Conservation (phyloP, 2,797 vertebrate genomes). For the Atherinosoma microstoma region DNA sequence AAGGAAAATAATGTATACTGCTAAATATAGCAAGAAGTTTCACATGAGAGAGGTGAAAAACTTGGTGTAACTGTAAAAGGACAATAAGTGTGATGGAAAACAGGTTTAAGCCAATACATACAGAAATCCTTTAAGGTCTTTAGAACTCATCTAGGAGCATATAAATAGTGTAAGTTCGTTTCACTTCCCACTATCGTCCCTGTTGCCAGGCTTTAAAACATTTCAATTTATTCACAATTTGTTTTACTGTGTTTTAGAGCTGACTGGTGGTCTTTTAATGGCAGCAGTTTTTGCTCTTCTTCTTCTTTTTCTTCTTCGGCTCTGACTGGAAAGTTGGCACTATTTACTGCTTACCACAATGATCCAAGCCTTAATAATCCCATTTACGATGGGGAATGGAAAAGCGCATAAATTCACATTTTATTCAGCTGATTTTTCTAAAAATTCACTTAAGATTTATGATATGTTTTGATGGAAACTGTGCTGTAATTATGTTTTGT, state of each 20-base stretch:
- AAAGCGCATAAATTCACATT: slow-evolving; percentile 1
- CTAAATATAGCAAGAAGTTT: not conserved
- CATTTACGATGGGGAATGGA: not conserved
- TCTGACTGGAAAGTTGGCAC: not conserved
- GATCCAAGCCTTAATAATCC: slow-evolving; percentile 1
- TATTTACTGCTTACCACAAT: not conserved
- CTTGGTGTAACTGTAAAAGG: not conserved
- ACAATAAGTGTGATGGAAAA: not conserved
- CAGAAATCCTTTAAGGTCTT: no score
- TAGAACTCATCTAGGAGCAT: not conserved
- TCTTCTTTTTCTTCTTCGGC: not conserved
- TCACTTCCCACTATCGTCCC: not conserved
- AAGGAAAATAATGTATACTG: not conserved
- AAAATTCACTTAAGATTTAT: not conserved
- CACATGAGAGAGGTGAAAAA: no score
- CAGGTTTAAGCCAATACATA: not conserved
- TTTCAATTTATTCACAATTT: not conserved
- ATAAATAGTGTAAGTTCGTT: not conserved
- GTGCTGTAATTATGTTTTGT: not conserved
- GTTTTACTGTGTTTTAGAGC: not conserved
- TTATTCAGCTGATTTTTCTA: not conserved
- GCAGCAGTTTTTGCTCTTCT: slow-evolving; percentile 1
- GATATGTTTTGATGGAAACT: not conserved
- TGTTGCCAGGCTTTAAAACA: not conserved
- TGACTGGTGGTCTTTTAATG: not conserved